Evolutionary conservation across 2,113 vertebrate genomes (phyloP), one percentile per base, ranked within the genome.

Genomic region (Pachycephala philippinensis): DNA sequence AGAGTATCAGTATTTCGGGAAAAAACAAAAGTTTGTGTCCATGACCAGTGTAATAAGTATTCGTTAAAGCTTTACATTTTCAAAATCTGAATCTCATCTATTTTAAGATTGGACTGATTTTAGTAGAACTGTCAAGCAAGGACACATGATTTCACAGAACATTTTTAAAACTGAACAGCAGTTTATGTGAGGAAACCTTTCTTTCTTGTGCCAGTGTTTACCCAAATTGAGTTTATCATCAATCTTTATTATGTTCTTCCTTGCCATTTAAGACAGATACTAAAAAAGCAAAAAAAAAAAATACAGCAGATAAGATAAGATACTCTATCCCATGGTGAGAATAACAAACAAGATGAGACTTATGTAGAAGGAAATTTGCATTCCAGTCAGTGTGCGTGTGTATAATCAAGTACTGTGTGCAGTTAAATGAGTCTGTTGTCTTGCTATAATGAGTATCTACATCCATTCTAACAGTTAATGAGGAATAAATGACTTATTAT

Each of bases 401-500:
- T 92, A 96, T 98, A 98, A 98, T 98, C 97, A 97, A 97, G 95
- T 90, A 95, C 97, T 98, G 92, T 97, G 89, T 91, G 95, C 96
- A 96, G 96, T 85, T 98, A 98, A 98, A 97, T 98, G 97, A 98
- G 90, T 97, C 97, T 98, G 97, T 98, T 98, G 97, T 98, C 97
- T 98, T 96, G 93, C 89, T 96, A 70, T 98, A 98, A 98, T 98
- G 98, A 98, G 96, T 98, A 98, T 97, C 98, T 98, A 97, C 97
- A 98, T 98, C 97, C 90, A 98, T 97, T 95, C 97, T 96, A 97
- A 96, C 91, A 97, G 93, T 96, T 98, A 98, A 98, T 98, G 97
- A 98, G 96, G 97, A 98, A 98, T 98, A 98, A 98, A 98, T 98
- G 97, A 98, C 97, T 98, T 98, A 98, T 98, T 98, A 98, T 98